A percentile compares a stretch with the other conserved stretches of the same genome.
Evolutionary conservation across 2,888 invertebrate genomes (phyloP).

Genomic region (Ethmia dodecea): DNA sequence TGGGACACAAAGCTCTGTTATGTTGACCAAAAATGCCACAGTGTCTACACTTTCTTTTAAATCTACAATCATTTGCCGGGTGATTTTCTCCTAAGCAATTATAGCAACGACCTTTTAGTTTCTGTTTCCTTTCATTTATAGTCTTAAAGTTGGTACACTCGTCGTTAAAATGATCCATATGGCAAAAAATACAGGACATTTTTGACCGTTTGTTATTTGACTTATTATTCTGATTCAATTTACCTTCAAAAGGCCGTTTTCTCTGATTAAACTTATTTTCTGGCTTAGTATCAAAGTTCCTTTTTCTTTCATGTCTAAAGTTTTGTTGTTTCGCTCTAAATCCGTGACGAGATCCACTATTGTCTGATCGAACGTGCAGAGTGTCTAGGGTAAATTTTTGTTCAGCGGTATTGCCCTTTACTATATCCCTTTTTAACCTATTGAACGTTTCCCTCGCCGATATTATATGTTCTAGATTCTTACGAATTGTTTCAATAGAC

Average conservation of each 20-base stretch:
- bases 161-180: conserved; percentile 7
- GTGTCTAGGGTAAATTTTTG: neutral
- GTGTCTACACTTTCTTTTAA: conserved; percentile 6
- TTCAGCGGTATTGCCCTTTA: conserved; percentile 2
- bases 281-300: neutral
- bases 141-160: conserved; percentile 4
- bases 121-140: conserved; percentile 4
- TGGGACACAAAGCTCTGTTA: conserved; percentile 6
- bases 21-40: conserved; percentile 4
- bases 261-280: neutral
- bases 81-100: conserved; percentile 7
- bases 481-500: conserved; percentile 9
- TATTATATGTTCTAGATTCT: conserved; percentile 15
- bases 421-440: too few relatives aligned
- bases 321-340: too few relatives aligned
- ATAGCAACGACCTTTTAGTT: conserved; percentile 5
- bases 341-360: too few relatives aligned
- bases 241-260: too few relatives aligned
- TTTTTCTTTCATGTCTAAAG: neutral
- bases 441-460: conserved; percentile 12
- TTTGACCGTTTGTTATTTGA: neutral
- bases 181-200: conserved; percentile 9
- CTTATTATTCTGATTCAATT: neutral
- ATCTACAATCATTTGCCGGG: conserved; percentile 1
- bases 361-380: too few relatives aligned